A percentile compares a stretch with the other conserved stretches of the same genome.
These are phyloP conservation scores for Suncus etruscus DNA, from an alignment of 2,113 vertebrate genomes.

Conservation along the genomic window DNA sequence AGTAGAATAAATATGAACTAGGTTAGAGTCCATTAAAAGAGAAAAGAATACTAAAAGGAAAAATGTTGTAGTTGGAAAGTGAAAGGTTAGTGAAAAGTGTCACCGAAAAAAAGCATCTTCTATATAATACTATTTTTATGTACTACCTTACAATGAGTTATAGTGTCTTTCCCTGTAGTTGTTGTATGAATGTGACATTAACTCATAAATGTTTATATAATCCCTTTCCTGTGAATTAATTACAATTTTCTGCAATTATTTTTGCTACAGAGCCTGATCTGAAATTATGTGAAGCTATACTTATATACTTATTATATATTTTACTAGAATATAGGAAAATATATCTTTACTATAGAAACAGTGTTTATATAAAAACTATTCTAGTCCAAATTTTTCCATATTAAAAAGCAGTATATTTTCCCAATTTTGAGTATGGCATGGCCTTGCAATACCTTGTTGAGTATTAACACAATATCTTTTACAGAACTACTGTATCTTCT, in stretches of 20 bases:
- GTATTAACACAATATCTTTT: background rate
- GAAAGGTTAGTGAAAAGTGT: background rate
- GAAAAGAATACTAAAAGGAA: background rate
- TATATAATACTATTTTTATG: background rate
- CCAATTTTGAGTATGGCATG: slow-evolving; percentile 12
- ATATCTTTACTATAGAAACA: slow-evolving; percentile 29
- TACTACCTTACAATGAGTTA: no score
- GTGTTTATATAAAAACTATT: background rate
- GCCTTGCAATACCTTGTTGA: background rate
- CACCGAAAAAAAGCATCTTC: slow-evolving; percentile 12
- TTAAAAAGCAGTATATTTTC: background rate
- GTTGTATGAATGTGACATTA: slow-evolving; percentile 27
- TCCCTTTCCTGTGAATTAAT: slow-evolving; percentile 27
- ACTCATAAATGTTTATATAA: background rate
- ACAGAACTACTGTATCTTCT: background rate
- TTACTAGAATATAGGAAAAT: background rate
- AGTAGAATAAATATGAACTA: slow-evolving; percentile 39
- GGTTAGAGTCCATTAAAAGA: background rate
- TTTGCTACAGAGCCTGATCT: background rate
- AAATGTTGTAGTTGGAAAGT: background rate
- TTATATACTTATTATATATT: background rate
- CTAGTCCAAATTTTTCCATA: background rate
- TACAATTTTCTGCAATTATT: slow-evolving; percentile 24
- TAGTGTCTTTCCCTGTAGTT: background rate
- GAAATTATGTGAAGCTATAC: slow-evolving; percentile 7